A percentile compares a stretch with the other conserved stretches of the same genome.
phyloP scores from a whole-genome alignment of 2,797 vertebrate genomes.

The Sebastiscus tertius region DNA sequence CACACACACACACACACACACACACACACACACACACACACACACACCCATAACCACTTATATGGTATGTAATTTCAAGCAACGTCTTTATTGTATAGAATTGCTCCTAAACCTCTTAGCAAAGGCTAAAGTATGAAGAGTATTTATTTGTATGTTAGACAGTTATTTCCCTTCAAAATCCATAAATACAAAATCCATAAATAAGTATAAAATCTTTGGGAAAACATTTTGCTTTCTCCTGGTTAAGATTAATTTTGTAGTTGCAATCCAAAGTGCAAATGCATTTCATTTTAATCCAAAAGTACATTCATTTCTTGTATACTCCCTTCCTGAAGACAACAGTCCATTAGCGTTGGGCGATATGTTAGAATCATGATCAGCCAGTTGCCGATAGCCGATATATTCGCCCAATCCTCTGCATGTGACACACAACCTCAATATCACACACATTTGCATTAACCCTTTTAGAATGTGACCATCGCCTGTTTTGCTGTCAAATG shows the following conservation, averaged over 20 bases:
- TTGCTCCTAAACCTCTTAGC: background rate
- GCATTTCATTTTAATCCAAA: background rate
- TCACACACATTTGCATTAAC: background rate
- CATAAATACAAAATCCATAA: too few relatives aligned
- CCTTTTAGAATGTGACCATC: background rate
- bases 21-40: background rate
- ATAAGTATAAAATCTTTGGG: too few relatives aligned
- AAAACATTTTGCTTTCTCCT: too few relatives aligned
- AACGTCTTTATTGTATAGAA: background rate
- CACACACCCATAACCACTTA: background rate
- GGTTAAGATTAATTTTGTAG: too few relatives aligned
- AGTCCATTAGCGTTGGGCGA: too few relatives aligned
- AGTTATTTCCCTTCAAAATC: too few relatives aligned
- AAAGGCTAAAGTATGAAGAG: background rate
- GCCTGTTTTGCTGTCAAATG: background rate
- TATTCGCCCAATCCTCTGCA: background rate
- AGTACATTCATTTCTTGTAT: background rate
- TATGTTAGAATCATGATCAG: too few relatives aligned
- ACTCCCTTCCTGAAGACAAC: background rate
- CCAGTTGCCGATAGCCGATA: too few relatives aligned
- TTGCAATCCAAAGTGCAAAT: background rate
- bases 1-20: too few relatives aligned
- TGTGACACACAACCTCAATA: background rate
- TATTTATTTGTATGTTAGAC: background rate
- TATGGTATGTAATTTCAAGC: background rate